Evolutionary conservation across 1,140 invertebrate species (phyloP).

Genomic region (Grapholita molesta): DNA sequence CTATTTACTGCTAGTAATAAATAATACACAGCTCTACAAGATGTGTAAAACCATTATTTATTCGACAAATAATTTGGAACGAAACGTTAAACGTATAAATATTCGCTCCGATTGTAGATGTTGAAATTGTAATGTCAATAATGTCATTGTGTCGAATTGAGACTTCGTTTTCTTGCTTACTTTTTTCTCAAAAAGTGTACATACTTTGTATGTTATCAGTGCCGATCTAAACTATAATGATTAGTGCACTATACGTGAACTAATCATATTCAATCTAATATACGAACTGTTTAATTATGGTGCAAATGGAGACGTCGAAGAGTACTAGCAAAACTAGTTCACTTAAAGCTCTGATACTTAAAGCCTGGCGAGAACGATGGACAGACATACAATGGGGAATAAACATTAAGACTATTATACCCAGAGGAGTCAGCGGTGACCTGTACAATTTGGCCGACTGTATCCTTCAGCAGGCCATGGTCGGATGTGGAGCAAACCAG

Average conservation of each 20-base stretch:
- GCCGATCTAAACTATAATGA: not conserved
- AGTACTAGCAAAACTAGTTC: slow-evolving; percentile 91
- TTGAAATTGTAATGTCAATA: not conserved
- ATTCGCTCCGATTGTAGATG: not conserved
- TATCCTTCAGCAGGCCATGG: slow-evolving; percentile 94
- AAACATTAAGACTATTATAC: slow-evolving; percentile 93
- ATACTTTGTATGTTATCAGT: not conserved
- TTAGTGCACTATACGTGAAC: not conserved
- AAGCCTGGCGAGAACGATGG: slow-evolving; percentile 96
- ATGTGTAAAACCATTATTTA: too few species aligned
- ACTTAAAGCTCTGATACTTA: slow-evolving; percentile 90
- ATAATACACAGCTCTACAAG: too few species aligned
- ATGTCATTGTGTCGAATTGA: not conserved
- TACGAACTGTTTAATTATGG: slow-evolving; percentile 23
- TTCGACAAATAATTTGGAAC: not conserved
- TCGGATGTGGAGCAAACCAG: slow-evolving; percentile 94
- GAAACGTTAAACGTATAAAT: not conserved
- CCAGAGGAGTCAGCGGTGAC: slow-evolving; percentile 92
- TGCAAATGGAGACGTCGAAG: slow-evolving; percentile 83
- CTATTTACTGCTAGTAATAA: too few species aligned
- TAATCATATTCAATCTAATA: not conserved
- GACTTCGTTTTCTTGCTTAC: not conserved
- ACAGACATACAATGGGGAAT: slow-evolving; percentile 97
- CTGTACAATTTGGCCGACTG: slow-evolving; percentile 95
- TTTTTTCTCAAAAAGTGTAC: not conserved